Base-by-base conservation (phyloP, 2,113 vertebrate species). In the Siphamia tubifer region DNA sequence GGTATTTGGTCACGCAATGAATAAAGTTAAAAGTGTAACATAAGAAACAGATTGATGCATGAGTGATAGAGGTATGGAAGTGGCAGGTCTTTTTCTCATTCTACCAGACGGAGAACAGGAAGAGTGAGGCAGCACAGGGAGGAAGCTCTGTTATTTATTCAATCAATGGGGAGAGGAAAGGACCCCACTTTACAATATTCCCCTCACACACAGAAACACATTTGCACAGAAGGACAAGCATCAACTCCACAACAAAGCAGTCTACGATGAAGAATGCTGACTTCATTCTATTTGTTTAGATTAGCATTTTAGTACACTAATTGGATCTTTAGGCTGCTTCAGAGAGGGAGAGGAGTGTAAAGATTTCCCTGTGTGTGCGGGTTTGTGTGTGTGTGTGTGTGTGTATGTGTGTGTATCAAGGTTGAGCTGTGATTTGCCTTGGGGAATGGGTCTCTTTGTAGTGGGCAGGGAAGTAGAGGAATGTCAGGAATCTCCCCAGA, bases 401-500 rank as follows among this genome's bases (percentile, higher is more conserved):
- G 38, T 8, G 23, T 66, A 49, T 62, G 40, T 48, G 48, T 38
- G 55, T 36, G 63, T 62, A 69, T 58, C 13, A 30, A 69, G 53
- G 60, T 74, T 74, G 63, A 78, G 57, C 49, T 64, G 73, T 51
- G 55, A 84, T 66, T 34, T 68, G 51, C 55, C 65, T 64, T 31
- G 43, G 48, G 68, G 77, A 84, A 72, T 54, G 36, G 63, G 39
- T 85, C 31, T 80, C 68, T 84, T 77, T 89, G 86, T 78, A 85
- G 84, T 79, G 68, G 74, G 68, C 78, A 86, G 76, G 85, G 87
- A 86, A 86, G 77, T 85, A 17, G 19, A 87, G 82, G 87, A 89
- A 90, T 90, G 85, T 85, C 62, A 82, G 78, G 89, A 89, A 90
- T 89, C 76, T 83, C 78, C 56, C 76, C 68, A 73, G 79, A 84